Conservation (phyloP, 2,888 invertebrate species). For the Dermolepida albohirtum region DNA sequence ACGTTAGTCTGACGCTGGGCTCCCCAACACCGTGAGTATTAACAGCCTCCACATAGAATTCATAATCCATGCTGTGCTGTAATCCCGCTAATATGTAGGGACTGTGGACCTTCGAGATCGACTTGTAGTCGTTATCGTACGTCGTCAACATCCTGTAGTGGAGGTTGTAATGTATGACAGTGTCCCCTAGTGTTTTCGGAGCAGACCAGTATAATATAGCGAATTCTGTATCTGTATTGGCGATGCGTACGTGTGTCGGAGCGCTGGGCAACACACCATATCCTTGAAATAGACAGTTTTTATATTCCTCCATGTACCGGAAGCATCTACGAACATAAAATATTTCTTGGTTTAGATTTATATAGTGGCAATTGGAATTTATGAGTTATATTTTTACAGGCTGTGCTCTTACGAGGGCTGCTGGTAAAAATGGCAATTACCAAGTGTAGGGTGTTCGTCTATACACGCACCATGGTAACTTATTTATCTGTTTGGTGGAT, state of each 20-base stretch:
- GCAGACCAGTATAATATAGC: constrained; percentile 83
- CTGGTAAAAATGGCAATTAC: too few species aligned
- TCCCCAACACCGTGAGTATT: constrained; percentile 85
- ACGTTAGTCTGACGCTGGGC: constrained; percentile 80
- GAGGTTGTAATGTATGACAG: constrained; percentile 70
- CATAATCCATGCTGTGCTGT: constrained; percentile 80
- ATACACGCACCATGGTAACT: too few species aligned
- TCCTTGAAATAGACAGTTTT: constrained; percentile 85
- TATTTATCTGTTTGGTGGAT: too few species aligned
- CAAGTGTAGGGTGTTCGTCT: too few species aligned
- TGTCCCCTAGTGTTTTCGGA: constrained; percentile 77
- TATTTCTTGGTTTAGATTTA: too few species aligned
- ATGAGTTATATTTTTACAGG: too few species aligned
- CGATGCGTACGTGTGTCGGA: constrained; percentile 76
- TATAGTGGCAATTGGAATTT: too few species aligned
- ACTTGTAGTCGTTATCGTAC: constrained; percentile 63
- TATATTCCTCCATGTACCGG: constrained; percentile 84
- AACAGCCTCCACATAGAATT: constrained; percentile 82
- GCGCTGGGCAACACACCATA: constrained; percentile 85
- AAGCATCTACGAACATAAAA: constrained; percentile 71
- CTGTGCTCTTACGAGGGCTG: too few species aligned
- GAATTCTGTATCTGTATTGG: constrained; percentile 80
- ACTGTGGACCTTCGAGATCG: constrained; percentile 68
- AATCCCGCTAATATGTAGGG: constrained; percentile 82
- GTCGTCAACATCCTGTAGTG: constrained; percentile 62